Evolutionary conservation across 2,797 vertebrate genomes (phyloP).

Genomic region (Malacoctenus gilli): DNA sequence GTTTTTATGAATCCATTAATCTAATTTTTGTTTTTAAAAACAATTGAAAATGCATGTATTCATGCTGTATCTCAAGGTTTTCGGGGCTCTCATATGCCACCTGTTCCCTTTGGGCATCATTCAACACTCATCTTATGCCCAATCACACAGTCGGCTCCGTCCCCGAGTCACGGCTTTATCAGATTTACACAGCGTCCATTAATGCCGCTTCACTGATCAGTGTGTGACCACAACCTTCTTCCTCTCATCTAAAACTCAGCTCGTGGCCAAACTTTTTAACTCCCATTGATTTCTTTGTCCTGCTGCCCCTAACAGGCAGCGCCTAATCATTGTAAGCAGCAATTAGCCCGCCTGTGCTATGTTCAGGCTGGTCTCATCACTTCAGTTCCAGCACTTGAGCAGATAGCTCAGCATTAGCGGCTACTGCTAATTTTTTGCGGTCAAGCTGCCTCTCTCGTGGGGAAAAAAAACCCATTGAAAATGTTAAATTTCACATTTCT

Average conservation of each 20-base stretch:
- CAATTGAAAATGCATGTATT: conserved; percentile 49
- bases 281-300: conserved; percentile 60
- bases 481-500: too few relatives aligned
- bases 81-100: conserved; percentile 26
- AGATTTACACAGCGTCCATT: conserved; percentile 61
- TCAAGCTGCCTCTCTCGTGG: background rate
- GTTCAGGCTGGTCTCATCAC: conserved; percentile 11
- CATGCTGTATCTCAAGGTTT: conserved; percentile 23
- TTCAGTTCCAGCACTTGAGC: conserved; percentile 19
- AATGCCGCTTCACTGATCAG: conserved; percentile 59
- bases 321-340: conserved; percentile 51
- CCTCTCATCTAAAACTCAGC: conserved; percentile 47
- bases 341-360: conserved; percentile 47
- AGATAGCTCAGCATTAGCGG: conserved; percentile 4
- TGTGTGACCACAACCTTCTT: conserved; percentile 41
- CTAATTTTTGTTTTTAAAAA: background rate
- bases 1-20: background rate
- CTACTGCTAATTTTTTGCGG: conserved; percentile 9
- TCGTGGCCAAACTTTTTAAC: conserved; percentile 49
- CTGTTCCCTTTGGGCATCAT: conserved; percentile 46
- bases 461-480: too few relatives aligned
- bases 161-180: conserved; percentile 59
- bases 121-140: conserved; percentile 57
- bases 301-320: conserved; percentile 18
- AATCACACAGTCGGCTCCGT: conserved; percentile 46